phyloP scores from a whole-genome alignment of 1,140 invertebrate species.

The Pemphigus obesinymphae region DNA sequence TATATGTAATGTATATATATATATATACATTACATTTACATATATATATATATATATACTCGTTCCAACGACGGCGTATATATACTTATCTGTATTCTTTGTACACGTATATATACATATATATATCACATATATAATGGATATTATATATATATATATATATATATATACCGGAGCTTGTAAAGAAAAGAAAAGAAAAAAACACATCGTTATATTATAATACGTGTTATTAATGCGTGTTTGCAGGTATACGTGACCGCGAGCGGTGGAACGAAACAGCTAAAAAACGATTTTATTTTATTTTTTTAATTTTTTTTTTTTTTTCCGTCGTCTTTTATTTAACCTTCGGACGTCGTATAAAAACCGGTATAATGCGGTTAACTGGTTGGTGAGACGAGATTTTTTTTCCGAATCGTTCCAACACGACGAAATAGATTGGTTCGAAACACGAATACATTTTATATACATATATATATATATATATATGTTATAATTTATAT shows the following conservation, averaged over 20 bases:
- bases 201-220: conserved; percentile 5
- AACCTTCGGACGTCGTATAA: conserved; percentile 22
- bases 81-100: too few relatives aligned
- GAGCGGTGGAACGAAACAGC: background rate
- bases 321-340: background rate
- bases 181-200: background rate
- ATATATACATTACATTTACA: too few relatives aligned
- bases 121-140: background rate
- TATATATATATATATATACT: too few relatives aligned
- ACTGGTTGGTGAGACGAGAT: conserved; percentile 38
- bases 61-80: background rate
- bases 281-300: conserved; percentile 5
- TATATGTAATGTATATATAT: too few relatives aligned
- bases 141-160: background rate
- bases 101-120: background rate
- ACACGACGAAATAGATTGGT: conserved; percentile 11
- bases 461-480: background rate
- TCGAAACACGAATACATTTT: conserved; percentile 25
- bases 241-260: background rate
- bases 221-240: background rate
- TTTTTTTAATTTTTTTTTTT: background rate
- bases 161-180: background rate
- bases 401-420: conserved; percentile 26
- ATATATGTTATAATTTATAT: too few relatives aligned
- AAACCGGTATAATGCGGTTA: conserved; percentile 40